Base-by-base conservation (phyloP, 2,888 invertebrate species). In the Lymantria monacha region DNA sequence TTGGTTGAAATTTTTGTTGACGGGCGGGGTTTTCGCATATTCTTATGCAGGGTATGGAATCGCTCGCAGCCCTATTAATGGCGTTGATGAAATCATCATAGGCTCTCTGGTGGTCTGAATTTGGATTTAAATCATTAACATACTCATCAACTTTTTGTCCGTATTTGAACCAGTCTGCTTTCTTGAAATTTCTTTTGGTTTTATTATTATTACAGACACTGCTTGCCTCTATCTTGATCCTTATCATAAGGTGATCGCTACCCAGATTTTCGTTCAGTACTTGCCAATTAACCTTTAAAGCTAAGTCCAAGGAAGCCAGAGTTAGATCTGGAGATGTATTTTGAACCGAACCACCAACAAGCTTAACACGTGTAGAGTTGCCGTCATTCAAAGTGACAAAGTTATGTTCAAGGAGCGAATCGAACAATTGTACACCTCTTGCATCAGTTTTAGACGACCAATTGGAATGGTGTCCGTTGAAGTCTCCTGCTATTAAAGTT, bases 141-240 rank as follows among this genome's bases (percentile, higher is more conserved):
- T 46, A 12, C 12, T 30, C 30, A 7, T 40, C 30, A 10, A 46
- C 9, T 10, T 10, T 40, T 12, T 46, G 46, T 31, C 30, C 7
- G 30, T 46, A 46, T 46, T 30, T 40, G n/a, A 3, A 7, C 46
- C 46, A 41, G 11, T 46, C 40, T 46, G 46, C 46, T 40, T 30
- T 40, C 12, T 40, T 46, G 30, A 12, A 46, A 37, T 45, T 37
- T 45, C 44, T 36, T 40, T 9, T 30, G 10, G 30, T 7, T 30
- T 12, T 30, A 9, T 9, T 1, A 9, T 12, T 3, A 0, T 15
- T 36, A 8, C 3, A 12, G 15, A 3, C 5, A 15, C 3, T 11
- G 7, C 30, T 30, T n/a, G n/a, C n/a, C 30, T 46, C 46, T 30
- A 40, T 46, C 3, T 8, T 46, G 10, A 46, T 46, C 38, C 13